Base-by-base conservation (phyloP, 1,140 invertebrate genomes). In the Drosophila teissieri region DNA sequence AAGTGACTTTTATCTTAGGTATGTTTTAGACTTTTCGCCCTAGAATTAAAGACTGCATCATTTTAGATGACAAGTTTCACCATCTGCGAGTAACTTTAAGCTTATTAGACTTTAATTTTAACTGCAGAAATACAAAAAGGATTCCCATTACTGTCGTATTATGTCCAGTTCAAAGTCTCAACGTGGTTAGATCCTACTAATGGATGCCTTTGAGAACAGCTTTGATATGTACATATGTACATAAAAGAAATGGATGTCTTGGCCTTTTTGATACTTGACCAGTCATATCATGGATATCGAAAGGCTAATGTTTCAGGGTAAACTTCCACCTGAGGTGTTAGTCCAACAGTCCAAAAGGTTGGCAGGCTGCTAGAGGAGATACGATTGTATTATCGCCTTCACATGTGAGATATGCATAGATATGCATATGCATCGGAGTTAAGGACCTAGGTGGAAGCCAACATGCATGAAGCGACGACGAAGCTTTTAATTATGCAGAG, bases 281-380 rank as follows among this genome's bases (percentile, higher is more conserved):
- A 0, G 80, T 92, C 80, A 91, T 58, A 68, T 95, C 0, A 82
- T 95, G 24, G 92, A 94, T 51, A 60, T 95, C 14, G 93, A 91
- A 0, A 93, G 77, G 15, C 80, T 91, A 52, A 73, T 95, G 37
- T 93, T 91, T 60, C 39, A 91, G 5, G 93, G 93, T 0, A 46
- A 36, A 14, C 31, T 63, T 14, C 5, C 40, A 1, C 10, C 14
- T 14, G 51, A 53, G 1, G 12, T 45, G 12, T 12, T 39, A 3
- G 11, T 4, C 14, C 49, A 27, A 31, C 15, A 54, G 1, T 24
- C 51, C 24, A 31, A 22, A 0, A 39, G 36, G 19, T 31, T 52
- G 10, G n/a, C 27, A 12, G 19, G 22, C 3, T 24, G 22, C 3
- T 24, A 24, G 24, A 24, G 4, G 4, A 19, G 19, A 15, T 44